Conservation (phyloP, 2,797 vertebrate genomes). For the Gymnoscopelus braueri region DNA sequence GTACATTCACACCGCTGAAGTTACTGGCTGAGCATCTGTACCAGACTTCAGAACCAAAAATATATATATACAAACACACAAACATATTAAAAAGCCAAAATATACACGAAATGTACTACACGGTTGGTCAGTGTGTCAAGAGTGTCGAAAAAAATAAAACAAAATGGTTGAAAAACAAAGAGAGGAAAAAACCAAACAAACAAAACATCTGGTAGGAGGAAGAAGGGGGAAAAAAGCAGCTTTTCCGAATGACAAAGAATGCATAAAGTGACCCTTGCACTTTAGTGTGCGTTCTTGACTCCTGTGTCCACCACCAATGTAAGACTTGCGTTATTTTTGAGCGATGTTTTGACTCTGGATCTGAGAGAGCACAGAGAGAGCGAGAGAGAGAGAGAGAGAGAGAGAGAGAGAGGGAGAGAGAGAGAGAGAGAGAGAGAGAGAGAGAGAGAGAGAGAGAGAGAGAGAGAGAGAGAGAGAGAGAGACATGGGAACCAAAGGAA, state of each 20-base stretch:
- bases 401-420: not conserved
- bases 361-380: slow-evolving; percentile 56
- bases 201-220: slow-evolving; percentile 29
- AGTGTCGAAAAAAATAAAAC: slow-evolving; percentile 7
- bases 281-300: slow-evolving; percentile 77
- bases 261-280: slow-evolving; percentile 86
- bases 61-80: slow-evolving; percentile 11
- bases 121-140: slow-evolving; percentile 64
- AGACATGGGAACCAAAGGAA: no score
- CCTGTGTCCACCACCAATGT: slow-evolving; percentile 77
- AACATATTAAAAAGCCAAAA: slow-evolving; percentile 6
- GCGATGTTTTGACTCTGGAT: slow-evolving; percentile 81
- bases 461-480: not conserved
- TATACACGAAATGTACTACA: slow-evolving; percentile 20
- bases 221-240: slow-evolving; percentile 81
- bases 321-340: slow-evolving; percentile 87
- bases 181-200: not conserved
- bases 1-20: slow-evolving; percentile 30
- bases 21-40: not conserved
- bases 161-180: not conserved
- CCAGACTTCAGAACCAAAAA: slow-evolving; percentile 27
- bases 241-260: slow-evolving; percentile 85
- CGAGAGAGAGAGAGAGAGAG: not conserved
- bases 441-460: not conserved
- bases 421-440: not conserved